phyloP scores from a whole-genome alignment of 2,797 vertebrate genomes.

The Margarornis squamiger region DNA sequence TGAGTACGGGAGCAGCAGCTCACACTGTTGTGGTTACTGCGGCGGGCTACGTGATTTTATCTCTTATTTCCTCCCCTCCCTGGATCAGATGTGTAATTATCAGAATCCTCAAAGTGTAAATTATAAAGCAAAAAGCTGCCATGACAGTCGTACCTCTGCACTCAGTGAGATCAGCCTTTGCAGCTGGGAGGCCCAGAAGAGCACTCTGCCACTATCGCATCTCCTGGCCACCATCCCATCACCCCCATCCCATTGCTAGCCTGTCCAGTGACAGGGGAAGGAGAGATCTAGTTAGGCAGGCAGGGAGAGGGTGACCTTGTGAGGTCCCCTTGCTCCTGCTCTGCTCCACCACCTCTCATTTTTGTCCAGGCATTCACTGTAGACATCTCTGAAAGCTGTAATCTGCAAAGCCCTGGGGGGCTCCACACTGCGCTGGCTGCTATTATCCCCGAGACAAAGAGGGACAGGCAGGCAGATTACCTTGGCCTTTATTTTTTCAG shows the following conservation, averaged over 20 bases:
- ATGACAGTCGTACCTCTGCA: neutral
- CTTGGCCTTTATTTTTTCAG: conserved; percentile 60
- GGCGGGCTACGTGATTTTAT: neutral
- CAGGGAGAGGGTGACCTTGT: neutral
- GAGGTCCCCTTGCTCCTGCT: neutral
- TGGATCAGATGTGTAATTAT: neutral
- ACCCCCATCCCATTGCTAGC: neutral
- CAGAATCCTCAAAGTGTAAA: neutral
- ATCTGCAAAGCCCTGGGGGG: conserved; percentile 49
- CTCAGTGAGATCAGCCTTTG: neutral
- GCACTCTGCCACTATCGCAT: neutral
- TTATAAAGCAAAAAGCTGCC: neutral
- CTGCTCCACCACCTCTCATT: conserved; percentile 18
- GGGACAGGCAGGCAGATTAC: conserved; percentile 54
- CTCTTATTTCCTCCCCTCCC: neutral
- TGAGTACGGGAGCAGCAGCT: neutral
- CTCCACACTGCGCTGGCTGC: conserved; percentile 1
- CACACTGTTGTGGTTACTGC: neutral
- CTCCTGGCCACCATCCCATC: neutral
- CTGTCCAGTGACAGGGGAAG: no score
- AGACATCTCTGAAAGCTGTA: conserved; percentile 46
- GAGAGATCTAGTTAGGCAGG: neutral
- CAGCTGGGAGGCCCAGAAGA: neutral
- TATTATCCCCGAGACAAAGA: conserved; percentile 60
- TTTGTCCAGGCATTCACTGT: conserved; percentile 24